Evolutionary conservation across 64 coral and sea anemone species (phyloP).

Genomic region (Catalaphyllia jardinei): DNA sequence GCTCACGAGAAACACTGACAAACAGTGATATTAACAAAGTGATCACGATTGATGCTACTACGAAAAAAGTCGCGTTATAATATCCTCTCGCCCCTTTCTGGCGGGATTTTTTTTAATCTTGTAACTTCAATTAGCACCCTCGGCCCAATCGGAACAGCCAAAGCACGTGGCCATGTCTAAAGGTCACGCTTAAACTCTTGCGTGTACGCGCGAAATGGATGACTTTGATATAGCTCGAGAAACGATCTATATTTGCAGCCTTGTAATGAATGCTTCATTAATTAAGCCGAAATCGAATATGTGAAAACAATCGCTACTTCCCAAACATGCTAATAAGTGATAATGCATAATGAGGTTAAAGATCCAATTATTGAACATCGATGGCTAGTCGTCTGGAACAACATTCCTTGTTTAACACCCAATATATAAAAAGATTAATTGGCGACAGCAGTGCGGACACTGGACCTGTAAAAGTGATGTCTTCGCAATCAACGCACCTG

Average conservation of each 20-base stretch:
- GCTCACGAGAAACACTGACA: background rate
- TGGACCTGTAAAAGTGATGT: background rate
- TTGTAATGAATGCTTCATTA: background rate
- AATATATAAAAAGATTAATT: background rate
- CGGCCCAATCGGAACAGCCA: background rate
- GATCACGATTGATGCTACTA: background rate
- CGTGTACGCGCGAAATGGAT: background rate
- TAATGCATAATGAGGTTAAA: background rate
- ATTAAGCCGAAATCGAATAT: background rate
- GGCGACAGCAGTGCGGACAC: background rate
- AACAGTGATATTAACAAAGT: background rate
- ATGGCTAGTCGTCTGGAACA: constrained; percentile 14
- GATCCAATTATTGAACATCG: background rate
- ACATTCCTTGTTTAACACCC: constrained; percentile 1
- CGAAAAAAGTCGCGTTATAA: background rate
- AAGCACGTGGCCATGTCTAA: background rate
- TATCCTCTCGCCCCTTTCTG: background rate
- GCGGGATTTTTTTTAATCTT: background rate
- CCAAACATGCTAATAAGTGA: constrained; percentile 32
- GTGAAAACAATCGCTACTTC: background rate
- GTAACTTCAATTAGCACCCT: background rate
- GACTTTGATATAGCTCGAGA: background rate
- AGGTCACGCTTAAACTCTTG: background rate
- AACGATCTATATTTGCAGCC: background rate
- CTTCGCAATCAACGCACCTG: background rate